phyloP scores from a whole-genome alignment of 2,888 invertebrate species.

The Koerneria pararmatus region DNA sequence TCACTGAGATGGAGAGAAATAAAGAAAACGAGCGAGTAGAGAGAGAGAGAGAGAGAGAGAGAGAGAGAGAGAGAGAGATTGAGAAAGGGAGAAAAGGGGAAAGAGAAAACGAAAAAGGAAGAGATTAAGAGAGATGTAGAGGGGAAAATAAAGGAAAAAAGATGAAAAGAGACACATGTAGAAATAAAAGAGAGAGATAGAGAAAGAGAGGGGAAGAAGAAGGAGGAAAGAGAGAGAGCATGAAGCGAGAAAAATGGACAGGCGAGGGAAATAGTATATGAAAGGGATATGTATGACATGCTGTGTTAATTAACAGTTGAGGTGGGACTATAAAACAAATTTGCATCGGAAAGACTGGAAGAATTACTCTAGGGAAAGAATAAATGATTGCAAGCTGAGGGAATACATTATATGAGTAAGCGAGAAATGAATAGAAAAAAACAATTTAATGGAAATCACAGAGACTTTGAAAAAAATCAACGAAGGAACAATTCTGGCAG shows the following conservation, averaged over 20 bases:
- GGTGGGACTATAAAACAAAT: neutral
- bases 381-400: neutral
- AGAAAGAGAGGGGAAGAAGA: neutral
- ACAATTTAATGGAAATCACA: too few species aligned
- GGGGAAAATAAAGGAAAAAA: neutral
- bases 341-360: constrained; percentile 3
- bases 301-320: neutral
- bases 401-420: neutral
- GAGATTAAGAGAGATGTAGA: neutral
- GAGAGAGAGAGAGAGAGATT: neutral
- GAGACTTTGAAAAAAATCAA: too few species aligned
- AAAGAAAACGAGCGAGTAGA: neutral
- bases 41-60: neutral
- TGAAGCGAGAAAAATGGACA: neutral
- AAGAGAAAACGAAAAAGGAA: neutral
- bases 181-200: constrained; percentile 12
- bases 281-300: neutral
- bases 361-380: neutral
- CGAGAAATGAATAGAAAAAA: neutral
- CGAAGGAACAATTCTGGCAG: too few species aligned
- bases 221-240: neutral
- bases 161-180: neutral
- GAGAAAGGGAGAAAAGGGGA: neutral
- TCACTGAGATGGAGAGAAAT: neutral
- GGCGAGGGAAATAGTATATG: neutral